Conservation (phyloP, 2,113 vertebrate genomes). For the Suricata suricatta region DNA sequence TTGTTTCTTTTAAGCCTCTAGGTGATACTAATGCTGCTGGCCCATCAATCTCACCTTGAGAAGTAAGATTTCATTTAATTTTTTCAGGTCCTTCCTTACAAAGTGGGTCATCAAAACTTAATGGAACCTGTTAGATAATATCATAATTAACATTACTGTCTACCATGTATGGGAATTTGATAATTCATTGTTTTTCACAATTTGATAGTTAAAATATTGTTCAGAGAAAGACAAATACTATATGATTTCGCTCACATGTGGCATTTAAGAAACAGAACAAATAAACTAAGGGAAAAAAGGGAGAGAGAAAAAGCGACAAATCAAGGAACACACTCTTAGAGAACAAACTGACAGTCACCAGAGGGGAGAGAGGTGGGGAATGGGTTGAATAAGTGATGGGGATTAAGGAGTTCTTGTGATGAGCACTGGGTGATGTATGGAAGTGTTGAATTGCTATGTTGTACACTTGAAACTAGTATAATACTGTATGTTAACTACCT, state of each 20-base stretch:
- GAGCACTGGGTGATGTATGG: background rate
- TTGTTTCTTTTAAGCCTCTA: background rate
- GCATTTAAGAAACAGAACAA: background rate
- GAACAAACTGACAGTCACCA: background rate
- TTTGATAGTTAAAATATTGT: background rate
- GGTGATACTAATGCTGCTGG: background rate
- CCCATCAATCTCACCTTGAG: background rate
- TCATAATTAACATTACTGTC: constrained; percentile 46
- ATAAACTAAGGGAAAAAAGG: background rate
- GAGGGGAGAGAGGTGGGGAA: background rate
- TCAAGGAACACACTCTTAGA: background rate
- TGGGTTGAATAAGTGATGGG: background rate
- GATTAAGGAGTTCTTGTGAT: background rate
- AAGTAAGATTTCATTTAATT: background rate
- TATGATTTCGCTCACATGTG: background rate
- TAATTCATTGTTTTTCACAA: background rate
- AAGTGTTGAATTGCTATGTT: background rate
- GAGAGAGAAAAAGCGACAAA: background rate
- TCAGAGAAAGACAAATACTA: background rate
- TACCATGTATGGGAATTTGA: background rate
- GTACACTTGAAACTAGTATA: background rate
- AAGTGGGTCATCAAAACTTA: background rate
- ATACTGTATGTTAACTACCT: background rate
- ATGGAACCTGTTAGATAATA: background rate
- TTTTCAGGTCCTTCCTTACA: background rate